Percentiles rank a stretch among this genome's conserved stretches.
phyloP scores from a whole-genome alignment of 2,113 vertebrate species.

The Lepisosteus oculatus region DNA sequence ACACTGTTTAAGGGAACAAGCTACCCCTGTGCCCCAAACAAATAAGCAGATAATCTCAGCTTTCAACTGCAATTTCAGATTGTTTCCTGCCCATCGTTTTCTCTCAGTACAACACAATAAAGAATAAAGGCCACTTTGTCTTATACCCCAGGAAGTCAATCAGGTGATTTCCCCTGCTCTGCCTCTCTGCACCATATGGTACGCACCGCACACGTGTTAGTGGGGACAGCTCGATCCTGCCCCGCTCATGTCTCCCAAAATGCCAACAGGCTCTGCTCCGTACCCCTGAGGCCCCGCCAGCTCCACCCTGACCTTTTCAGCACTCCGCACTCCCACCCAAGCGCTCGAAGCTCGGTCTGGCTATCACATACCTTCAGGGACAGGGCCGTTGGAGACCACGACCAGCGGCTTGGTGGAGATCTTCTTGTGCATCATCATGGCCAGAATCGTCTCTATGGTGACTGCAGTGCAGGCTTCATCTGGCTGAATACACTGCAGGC shows the following conservation, averaged over 20 bases:
- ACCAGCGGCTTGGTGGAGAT: constrained; percentile 75
- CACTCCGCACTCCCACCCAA: constrained; percentile 9
- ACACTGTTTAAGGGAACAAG: too few relatives aligned
- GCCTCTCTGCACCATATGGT: too few relatives aligned
- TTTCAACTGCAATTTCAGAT: too few relatives aligned
- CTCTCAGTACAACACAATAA: too few relatives aligned
- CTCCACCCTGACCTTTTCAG: neutral
- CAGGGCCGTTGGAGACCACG: constrained; percentile 47
- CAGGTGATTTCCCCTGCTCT: too few relatives aligned
- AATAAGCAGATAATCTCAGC: too few relatives aligned
- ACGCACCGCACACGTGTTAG: too few relatives aligned
- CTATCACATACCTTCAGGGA: neutral
- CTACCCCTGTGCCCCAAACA: too few relatives aligned
- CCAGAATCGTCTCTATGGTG: constrained; percentile 66
- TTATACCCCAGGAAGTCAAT: too few relatives aligned
- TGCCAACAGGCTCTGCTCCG: constrained; percentile 27
- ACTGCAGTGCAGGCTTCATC: constrained; percentile 75
- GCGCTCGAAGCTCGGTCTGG: neutral
- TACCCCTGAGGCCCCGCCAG: constrained; percentile 12
- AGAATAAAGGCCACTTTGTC: too few relatives aligned
- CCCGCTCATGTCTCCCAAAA: constrained; percentile 15
- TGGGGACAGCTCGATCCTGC: too few relatives aligned
- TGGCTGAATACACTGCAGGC: constrained; percentile 75
- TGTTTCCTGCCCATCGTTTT: too few relatives aligned
- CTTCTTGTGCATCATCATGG: constrained; percentile 82